Evolutionary conservation across 2,113 vertebrate species (phyloP), one percentile per base, ranked within the genome.

Genomic region (Terrapene triunguis): DNA sequence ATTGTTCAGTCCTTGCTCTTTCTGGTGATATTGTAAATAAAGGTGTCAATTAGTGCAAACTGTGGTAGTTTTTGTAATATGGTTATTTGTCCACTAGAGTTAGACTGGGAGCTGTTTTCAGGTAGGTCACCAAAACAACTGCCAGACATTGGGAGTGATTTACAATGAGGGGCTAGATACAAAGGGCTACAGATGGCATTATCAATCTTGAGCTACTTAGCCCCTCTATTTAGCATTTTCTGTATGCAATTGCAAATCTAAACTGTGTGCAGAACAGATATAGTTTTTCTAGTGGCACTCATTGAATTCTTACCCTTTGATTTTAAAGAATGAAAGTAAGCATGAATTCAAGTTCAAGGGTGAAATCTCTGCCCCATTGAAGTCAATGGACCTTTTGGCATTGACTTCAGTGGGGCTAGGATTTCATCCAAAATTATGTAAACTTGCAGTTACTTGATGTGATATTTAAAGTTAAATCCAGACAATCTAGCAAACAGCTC

Each of bases 111-210:
- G 35, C 35, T 69, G 16, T 69, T n/a, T 69, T 72, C 65, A 72
- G 35, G 38, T 72, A 38, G 11, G 0, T 35, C 69, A 48, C 25
- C 32, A 90, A 38, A 91, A 47, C 8, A 65, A 48, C n/a, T 85
- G 32, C 10, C 44, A 90, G 55, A 24, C 48, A 29, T 29, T 3
- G 51, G 3, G 0, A 81, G 11, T 10, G 74, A 78, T 78, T 47
- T 78, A 44, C 74, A 95, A 92, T 16, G 17, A 84, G 50, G n/a
- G 29, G 19, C 6, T 50, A 27, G 13, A 81, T 89, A 90, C 69
- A 83, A 3, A 88, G 24, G 86, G n/a, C 1, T 27, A 76, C 27
- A 55, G 13, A 53, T 83, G 1, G 5, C 74, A 27, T 74, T 94
- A 8, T 25, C 2, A 16, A 8, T 35, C 14, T 88, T 48, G 80